Evolutionary conservation across 2,113 vertebrate species (phyloP).

Genomic region (Caranx ignobilis): DNA sequence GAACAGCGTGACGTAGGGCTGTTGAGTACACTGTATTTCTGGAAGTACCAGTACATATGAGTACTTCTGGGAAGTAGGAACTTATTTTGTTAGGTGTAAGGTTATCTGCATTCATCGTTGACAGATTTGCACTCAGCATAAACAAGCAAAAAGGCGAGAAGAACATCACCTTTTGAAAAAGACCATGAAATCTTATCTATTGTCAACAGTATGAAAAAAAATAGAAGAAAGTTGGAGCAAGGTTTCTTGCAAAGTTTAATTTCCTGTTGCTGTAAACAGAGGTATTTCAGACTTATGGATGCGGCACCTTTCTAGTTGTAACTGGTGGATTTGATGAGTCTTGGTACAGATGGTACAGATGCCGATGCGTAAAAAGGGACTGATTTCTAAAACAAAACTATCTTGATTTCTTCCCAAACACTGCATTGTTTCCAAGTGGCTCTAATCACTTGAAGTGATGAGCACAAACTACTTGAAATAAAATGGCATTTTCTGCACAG

Average conservation of each 20-base stretch:
- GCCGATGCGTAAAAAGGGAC: neutral
- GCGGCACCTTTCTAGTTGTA: neutral
- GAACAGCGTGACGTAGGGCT: neutral
- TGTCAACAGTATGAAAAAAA: neutral
- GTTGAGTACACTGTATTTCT: neutral
- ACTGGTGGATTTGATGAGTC: neutral
- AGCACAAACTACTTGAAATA: constrained; percentile 2
- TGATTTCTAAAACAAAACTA: constrained; percentile 16
- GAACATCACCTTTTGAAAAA: neutral
- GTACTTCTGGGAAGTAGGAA: neutral
- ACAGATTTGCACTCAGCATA: neutral
- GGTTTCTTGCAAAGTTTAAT: too few species aligned
- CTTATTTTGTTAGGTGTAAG: neutral
- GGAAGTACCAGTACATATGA: neutral
- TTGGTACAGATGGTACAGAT: neutral
- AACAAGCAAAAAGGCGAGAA: neutral
- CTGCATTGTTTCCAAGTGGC: constrained; percentile 16
- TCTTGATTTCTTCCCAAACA: constrained; percentile 36
- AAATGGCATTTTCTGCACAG: constrained; percentile 23
- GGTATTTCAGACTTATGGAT: neutral
- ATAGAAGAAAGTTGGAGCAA: too few species aligned
- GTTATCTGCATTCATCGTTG: neutral
- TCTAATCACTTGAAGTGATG: constrained; percentile 34
- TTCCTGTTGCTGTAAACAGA: too few species aligned
- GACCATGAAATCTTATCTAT: constrained; percentile 26